These are phyloP conservation scores for Dunckerocampus dactyliophorus DNA, from an alignment of 2,113 vertebrate genomes.

Conservation along the genomic window DNA sequence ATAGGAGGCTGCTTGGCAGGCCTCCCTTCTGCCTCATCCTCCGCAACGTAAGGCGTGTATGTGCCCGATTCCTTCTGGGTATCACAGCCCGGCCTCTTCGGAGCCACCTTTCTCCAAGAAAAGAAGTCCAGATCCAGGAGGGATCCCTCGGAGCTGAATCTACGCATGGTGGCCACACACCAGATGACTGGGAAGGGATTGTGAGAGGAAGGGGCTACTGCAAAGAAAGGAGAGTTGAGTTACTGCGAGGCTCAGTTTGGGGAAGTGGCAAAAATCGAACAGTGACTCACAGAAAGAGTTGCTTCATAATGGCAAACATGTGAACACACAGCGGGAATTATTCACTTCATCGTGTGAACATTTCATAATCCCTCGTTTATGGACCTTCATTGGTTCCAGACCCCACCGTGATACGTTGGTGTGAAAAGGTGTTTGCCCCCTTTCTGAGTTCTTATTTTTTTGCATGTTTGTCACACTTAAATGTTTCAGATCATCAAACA, in stretches of 20 bases:
- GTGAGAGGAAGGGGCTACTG: slow-evolving; percentile 8
- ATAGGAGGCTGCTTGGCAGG: not conserved
- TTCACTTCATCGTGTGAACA: not conserved
- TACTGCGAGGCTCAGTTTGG: slow-evolving; percentile 5
- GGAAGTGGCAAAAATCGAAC: not conserved
- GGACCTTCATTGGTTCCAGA: no score
- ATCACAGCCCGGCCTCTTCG: slow-evolving; percentile 6
- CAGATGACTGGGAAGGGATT: not conserved
- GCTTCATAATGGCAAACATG: not conserved
- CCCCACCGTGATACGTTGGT: no score
- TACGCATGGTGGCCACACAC: slow-evolving; percentile 54
- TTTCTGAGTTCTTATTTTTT: no score
- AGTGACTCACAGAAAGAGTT: not conserved
- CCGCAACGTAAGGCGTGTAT: slow-evolving; percentile 8
- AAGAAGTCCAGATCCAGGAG: slow-evolving; percentile 66
- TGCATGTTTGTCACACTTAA: no score
- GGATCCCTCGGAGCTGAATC: slow-evolving; percentile 72
- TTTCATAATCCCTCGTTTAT: not conserved
- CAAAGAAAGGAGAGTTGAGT: not conserved
- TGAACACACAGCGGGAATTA: not conserved
- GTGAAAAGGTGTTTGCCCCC: no score
- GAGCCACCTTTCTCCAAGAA: slow-evolving; percentile 40
- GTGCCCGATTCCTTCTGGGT: not conserved
- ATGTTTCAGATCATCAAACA: no score
- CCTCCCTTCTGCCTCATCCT: not conserved